These are phyloP conservation scores for Drosophila incognita DNA, from an alignment of 2,888 invertebrate species.

Conservation along the genomic window DNA sequence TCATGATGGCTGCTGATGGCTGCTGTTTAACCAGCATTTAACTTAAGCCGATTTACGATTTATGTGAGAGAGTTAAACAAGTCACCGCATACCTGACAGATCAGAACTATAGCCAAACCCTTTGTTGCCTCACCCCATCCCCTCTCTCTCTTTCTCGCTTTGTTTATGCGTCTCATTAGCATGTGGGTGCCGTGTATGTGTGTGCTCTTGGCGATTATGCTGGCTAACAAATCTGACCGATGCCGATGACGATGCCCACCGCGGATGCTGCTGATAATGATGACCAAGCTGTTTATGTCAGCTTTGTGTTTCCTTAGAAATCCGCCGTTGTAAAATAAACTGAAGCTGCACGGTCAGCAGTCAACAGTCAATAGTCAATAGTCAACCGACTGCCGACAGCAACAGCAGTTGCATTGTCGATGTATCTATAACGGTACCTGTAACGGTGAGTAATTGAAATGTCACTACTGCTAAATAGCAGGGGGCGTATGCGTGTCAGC, in stretches of 20 bases:
- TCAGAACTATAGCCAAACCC: constrained; percentile 9
- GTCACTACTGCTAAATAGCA: constrained; percentile 33
- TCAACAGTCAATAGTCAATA: constrained; percentile 3
- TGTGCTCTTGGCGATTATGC: constrained; percentile 26
- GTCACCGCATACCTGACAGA: constrained; percentile 15
- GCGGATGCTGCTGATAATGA: constrained; percentile 39
- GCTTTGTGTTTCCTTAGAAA: constrained; percentile 48
- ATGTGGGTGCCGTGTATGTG: constrained; percentile 57
- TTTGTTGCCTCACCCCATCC: background rate
- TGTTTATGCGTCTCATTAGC: constrained; percentile 65
- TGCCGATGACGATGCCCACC: background rate
- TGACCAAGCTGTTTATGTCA: constrained; percentile 57
- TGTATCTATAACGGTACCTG: constrained; percentile 56
- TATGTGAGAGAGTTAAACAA: constrained; percentile 52
- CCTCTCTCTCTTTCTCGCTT: constrained; percentile 4
- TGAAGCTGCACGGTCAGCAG: constrained; percentile 46
- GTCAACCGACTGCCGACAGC: background rate
- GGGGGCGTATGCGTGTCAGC: constrained; percentile 1
- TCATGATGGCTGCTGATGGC: constrained; percentile 33
- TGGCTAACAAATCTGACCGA: constrained; percentile 22
- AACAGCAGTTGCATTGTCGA: constrained; percentile 42
- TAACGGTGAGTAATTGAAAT: constrained; percentile 64
- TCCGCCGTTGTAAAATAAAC: constrained; percentile 37
- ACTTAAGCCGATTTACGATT: constrained; percentile 71
- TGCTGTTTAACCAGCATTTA: constrained; percentile 71